Evolutionary conservation across 2,113 vertebrate genomes (phyloP).

Genomic region (Spheniscus mendiculus): DNA sequence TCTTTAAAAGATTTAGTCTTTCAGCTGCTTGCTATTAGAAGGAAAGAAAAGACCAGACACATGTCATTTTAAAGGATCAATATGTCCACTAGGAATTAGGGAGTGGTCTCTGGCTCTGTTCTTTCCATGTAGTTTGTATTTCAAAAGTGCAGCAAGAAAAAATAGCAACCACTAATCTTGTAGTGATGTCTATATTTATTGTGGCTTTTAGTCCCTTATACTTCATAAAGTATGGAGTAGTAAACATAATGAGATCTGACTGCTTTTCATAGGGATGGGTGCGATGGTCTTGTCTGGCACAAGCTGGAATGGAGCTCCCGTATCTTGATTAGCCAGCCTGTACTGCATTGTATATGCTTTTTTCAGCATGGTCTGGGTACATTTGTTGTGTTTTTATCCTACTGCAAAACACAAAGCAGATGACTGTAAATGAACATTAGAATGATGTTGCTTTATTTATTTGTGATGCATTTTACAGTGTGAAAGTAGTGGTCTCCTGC

Average conservation of each 20-base stretch:
- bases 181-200: background rate
- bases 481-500: constrained; percentile 3
- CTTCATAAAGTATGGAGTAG: background rate
- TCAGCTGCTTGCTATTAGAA: constrained; percentile 51
- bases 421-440: background rate
- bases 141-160: constrained; percentile 47
- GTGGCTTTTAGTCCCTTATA: background rate
- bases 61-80: constrained; percentile 75
- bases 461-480: constrained; percentile 9
- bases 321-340: constrained; percentile 65
- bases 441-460: background rate
- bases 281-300: constrained; percentile 52
- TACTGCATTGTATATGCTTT: background rate
- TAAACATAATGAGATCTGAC: background rate
- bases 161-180: background rate
- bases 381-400: background rate
- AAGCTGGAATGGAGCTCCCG: constrained; percentile 43
- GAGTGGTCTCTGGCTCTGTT: constrained; percentile 76
- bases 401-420: background rate
- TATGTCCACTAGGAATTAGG: constrained; percentile 78
- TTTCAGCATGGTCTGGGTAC: background rate
- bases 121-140: constrained; percentile 43
- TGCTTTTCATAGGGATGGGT: background rate
- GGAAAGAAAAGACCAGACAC: constrained; percentile 71
- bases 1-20: constrained; percentile 45